Evolutionary conservation across 2,888 invertebrate species (phyloP), one percentile per base, ranked within the genome.

Genomic region (Labia minor): DNA sequence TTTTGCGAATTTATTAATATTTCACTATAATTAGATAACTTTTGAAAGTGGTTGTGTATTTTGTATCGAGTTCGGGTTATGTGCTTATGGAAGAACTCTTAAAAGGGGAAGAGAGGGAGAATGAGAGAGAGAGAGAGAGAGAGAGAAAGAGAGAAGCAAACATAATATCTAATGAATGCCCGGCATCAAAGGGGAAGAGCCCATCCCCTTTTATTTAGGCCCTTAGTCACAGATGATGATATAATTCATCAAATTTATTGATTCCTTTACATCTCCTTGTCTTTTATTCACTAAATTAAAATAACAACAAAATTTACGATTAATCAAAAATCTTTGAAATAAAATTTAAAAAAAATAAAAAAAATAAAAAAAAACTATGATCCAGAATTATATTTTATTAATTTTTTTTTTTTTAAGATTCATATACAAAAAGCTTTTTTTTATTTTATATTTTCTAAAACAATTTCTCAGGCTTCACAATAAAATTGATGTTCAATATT

Each of bases 211-310:
- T 49, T 49, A 16, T 16, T 49, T 49, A 49, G 49, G n/a, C 49
- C 49, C 49, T 16, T 49, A 16, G 49, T 49, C 49, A 49, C 49
- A 49, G 14, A 11, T 49, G 49, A 49, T 49, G 49, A 49, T 49
- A 49, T 49, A 49, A 49, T 49, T 49, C 49, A 49, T 49, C 49
- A 49, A 49, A 49, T 49, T 49, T 49, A 49, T 49, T 49, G 49
- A 49, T 49, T 49, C 16, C 49, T 16, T 14, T 49, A 49, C 49
- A 16, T 49, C 49, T 49, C 14, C n/a, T 3, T 14, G 49, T 49
- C 49, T 49, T 49, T 14, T 49, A 49, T 49, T 49, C 16, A 49
- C n/a, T 49, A 49, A 33, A 49, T 49, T 49, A 49, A 14, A 49
- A 49, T 16, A 49, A 49, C 49, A 49, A n/a, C 3, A 8, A 26